Base-by-base conservation (phyloP, 2,797 vertebrate species). In the Poecile montanus region DNA sequence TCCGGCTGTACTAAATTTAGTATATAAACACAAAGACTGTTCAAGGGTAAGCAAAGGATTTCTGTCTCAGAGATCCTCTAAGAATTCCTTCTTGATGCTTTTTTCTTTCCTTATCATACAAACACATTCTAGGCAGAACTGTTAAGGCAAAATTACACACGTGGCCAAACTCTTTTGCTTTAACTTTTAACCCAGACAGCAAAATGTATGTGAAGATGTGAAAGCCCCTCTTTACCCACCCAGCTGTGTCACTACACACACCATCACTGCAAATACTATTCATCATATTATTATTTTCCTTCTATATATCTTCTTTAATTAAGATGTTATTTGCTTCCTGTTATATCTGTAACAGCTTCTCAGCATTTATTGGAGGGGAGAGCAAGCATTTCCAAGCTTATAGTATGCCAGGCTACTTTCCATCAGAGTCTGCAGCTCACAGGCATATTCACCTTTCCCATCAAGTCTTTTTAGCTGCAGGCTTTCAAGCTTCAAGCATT, bases 31-130 rank as follows among this genome's bases (percentile, higher is more conserved):
- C n/a, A 92, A 70, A 32, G 42, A 68, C 34, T 14, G 9, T 61
- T 89, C 85, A 90, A 94, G 73, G 32, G 30, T 73, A 92, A 85
- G 51, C 38, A 16, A 94, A 85, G 10, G 13, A 92, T 68, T 32
- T 73, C 38, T 23, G 10, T n/a, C 10, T 53, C 19, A 2, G 53
- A 89, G 21, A 57, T 40, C 2, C 4, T 34, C 38, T 61, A 63
- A 78, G 92, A 61, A 67, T 54, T 80, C 62, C 22, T 93, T 80
- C 32, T 23, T 18, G 12, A 50, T 50, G 6, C 2, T 54, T 75
- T 56, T 71, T 65, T 32, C 67, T 42, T 65, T 84, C 23, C 9
- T 80, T 74, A 79, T 48, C 27, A 61, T 25, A 44, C 30, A 72
- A 61, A 51, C 13, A 38, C 23, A 42, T 58, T 61, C 30, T 21